Conservation (phyloP, 2,797 vertebrate species). For the Lates japonicus region DNA sequence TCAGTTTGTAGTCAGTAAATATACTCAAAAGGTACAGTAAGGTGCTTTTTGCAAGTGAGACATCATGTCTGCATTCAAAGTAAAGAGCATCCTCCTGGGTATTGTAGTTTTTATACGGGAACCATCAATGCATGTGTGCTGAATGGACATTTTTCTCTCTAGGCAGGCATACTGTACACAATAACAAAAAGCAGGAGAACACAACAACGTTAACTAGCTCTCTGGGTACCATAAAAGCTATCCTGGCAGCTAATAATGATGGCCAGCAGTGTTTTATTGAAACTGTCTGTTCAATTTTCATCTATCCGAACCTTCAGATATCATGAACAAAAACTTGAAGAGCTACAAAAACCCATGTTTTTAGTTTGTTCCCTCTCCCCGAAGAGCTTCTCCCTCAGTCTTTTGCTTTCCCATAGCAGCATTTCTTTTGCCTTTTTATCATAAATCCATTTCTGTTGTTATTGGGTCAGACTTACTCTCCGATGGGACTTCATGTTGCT, state of each 20-base stretch:
- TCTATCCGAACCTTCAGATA: slow-evolving; percentile 6
- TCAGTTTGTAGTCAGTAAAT: not conserved
- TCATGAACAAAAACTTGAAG: not conserved
- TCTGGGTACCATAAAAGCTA: slow-evolving; percentile 18
- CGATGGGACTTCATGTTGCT: slow-evolving; percentile 69
- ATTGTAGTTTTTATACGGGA: slow-evolving; percentile 7
- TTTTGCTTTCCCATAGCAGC: slow-evolving; percentile 32
- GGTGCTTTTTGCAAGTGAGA: not conserved
- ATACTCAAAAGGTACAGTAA: not conserved
- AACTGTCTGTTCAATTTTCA: not conserved
- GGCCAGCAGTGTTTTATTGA: slow-evolving; percentile 4
- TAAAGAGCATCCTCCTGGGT: slow-evolving; percentile 3
- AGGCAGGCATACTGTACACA: not conserved
- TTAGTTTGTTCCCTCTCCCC: slow-evolving; percentile 20
- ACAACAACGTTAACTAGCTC: slow-evolving; percentile 15
- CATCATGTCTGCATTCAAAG: slow-evolving; percentile 22
- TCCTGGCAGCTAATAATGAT: not conserved
- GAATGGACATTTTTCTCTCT: not conserved
- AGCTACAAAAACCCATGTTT: not conserved
- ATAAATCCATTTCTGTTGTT: slow-evolving; percentile 76
- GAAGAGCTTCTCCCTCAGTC: slow-evolving; percentile 38
- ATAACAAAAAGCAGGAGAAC: not conserved
- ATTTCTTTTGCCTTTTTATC: slow-evolving; percentile 62
- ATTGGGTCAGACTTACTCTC: slow-evolving; percentile 65
- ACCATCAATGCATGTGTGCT: not conserved